Evolutionary conservation across 2,797 vertebrate genomes (phyloP).

Genomic region (Microtus californicus): DNA sequence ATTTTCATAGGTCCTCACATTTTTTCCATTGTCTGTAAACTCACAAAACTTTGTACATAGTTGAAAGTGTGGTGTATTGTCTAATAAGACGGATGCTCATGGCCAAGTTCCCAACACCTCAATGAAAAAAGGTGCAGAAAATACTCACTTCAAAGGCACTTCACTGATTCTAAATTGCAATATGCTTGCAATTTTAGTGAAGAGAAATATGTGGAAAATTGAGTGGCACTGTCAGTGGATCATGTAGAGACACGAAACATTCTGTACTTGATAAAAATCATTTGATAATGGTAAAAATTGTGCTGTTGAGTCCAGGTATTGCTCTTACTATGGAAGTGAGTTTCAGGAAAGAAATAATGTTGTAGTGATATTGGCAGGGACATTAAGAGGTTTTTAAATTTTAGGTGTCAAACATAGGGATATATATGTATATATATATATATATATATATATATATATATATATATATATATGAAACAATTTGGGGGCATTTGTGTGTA

Average conservation of each 20-base stretch:
- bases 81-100: accelerated
- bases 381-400: not conserved
- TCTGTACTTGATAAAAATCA: not conserved
- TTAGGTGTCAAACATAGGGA: not conserved
- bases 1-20: not conserved
- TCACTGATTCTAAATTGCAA: not conserved
- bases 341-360: not conserved
- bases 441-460: not conserved
- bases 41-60: not conserved
- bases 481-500: not conserved
- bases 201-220: not conserved
- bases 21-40: not conserved
- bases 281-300: not conserved
- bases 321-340: too few species aligned
- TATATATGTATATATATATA: not conserved
- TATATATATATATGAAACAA: not conserved
- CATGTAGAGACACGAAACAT: not conserved
- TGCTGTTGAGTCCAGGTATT: not conserved
- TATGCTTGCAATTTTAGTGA: not conserved
- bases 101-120: not conserved
- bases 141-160: not conserved
- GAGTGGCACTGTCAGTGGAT: too few species aligned
- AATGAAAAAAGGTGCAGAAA: not conserved
- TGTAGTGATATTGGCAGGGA: accelerated
- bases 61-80: too few species aligned